These are phyloP conservation scores for Trichacis sp. DNA, from an alignment of 2,888 invertebrate genomes.

Conservation along the genomic window DNA sequence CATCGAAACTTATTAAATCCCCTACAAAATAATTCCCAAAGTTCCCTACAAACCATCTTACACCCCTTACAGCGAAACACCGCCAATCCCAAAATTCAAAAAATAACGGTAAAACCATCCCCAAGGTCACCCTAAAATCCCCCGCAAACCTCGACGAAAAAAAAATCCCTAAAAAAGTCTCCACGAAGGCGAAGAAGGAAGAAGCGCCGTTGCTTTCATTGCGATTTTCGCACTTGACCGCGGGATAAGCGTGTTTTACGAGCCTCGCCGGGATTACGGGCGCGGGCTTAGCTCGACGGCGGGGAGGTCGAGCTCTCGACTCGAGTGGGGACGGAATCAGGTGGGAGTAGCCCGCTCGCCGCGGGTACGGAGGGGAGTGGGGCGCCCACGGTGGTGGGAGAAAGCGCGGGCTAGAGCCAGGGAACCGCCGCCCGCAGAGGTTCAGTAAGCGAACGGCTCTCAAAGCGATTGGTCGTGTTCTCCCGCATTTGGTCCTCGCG, in stretches of 20 bases:
- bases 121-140: too few species aligned
- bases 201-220: slow-evolving; percentile 45
- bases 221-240: slow-evolving; percentile 57
- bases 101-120: too few species aligned
- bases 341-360: slow-evolving; percentile 21
- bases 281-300: slow-evolving; percentile 14
- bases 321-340: too few species aligned
- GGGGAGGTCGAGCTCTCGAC: too few species aligned
- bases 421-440: slow-evolving; percentile 59
- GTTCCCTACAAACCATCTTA: too few species aligned
- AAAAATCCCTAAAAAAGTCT: too few species aligned
- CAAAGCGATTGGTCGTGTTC: slow-evolving; percentile 57
- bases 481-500: slow-evolving; percentile 10
- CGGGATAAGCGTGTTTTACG: slow-evolving; percentile 52
- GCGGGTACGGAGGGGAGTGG: slow-evolving; percentile 52
- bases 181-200: slow-evolving; percentile 1
- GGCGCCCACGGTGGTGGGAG: slow-evolving; percentile 55
- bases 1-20: too few species aligned
- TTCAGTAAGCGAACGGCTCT: slow-evolving; percentile 67
- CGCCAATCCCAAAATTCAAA: too few species aligned
- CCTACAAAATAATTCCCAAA: too few species aligned
- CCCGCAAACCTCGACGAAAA: too few species aligned
- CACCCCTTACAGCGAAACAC: too few species aligned
- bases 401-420: slow-evolving; percentile 67
- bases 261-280: slow-evolving; percentile 49